Conservation (phyloP, 2,113 vertebrate species). For the Emydura subglobosa region DNA sequence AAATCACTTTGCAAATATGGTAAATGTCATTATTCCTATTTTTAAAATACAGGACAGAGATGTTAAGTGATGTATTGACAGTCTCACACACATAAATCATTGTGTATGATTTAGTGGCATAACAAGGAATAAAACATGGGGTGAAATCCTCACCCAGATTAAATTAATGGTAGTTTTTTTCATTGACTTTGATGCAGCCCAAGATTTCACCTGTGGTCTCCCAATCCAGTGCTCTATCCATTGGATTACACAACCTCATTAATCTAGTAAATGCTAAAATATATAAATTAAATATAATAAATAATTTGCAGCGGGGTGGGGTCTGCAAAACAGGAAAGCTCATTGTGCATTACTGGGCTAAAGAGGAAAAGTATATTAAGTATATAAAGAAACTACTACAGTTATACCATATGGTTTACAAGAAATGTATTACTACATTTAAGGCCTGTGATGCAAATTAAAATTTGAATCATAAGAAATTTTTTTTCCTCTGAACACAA, state of each 20-base stretch:
- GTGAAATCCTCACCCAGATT: not conserved
- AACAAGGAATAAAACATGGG: not conserved
- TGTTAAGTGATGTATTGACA: not conserved
- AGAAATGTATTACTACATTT: not conserved
- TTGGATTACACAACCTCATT: not conserved
- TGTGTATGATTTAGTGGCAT: not conserved
- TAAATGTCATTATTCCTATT: not conserved
- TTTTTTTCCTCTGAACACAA: not conserved
- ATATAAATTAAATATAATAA: no score
- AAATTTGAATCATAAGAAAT: not conserved
- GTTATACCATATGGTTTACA: not conserved
- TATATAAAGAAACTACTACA: not conserved
- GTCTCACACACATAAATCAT: no score
- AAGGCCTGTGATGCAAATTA: not conserved
- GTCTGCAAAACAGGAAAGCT: not conserved
- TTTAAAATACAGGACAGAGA: not conserved
- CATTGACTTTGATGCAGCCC: not conserved
- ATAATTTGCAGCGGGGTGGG: no score
- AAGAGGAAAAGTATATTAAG: not conserved
- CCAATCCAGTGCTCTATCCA: not conserved
- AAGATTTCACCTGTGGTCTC: not conserved
- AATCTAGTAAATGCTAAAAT: not conserved
- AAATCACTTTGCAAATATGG: not conserved
- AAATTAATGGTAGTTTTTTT: no score
- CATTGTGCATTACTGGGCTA: not conserved